Evolutionary conservation across 1,140 invertebrate species (phyloP), one percentile per base, ranked within the genome.

Genomic region (Apis florea): DNA sequence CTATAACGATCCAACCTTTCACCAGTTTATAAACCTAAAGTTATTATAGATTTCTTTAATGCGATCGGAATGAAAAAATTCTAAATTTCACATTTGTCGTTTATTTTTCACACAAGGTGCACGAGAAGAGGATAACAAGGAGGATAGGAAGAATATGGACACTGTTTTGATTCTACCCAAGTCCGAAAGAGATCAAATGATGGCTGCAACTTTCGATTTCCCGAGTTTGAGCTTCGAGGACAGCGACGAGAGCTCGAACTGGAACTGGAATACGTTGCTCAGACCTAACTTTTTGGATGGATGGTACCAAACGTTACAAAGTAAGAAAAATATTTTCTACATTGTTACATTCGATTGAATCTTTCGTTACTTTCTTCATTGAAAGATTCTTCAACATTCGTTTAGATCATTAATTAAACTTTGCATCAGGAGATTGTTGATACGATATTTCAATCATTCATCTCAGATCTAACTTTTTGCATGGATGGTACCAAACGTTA

Each of bases 161-260:
- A 87, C 88, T 0, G 82, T 91, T 26, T 47, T 92, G 31, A 70
- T 92, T n/a, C 53, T 89, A 19, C 90, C 90, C n/a, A n/a, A n/a
- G 6, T 24, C 49, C 21, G 12, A 6, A 19, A 58, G 63, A 21
- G 24, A 70, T 51, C 70, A 47, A 21, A 19, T 47, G 64, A n/a
- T 68, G 5, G 12, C 56, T 0, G 24, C 58, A 19, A 40, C 47
- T 1, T 88, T 90, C 68, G 80, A 75, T 51, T 58, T 84, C 13
- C 51, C 77, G 26, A 84, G 83, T 64, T 53, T 79, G 56, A 78
- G 83, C 64, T 49, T 83, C 56, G 86, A 88, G 70, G 87, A 88
- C 76, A 77, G 68, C 71, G 10, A 73, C 26, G 88, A 89, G 4
- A 83, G 61, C 6, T 21, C 70, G 58, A 31, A 54, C 31, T 77